phyloP scores from a whole-genome alignment of 2,888 invertebrate genomes.

The Agrochola macilenta region DNA sequence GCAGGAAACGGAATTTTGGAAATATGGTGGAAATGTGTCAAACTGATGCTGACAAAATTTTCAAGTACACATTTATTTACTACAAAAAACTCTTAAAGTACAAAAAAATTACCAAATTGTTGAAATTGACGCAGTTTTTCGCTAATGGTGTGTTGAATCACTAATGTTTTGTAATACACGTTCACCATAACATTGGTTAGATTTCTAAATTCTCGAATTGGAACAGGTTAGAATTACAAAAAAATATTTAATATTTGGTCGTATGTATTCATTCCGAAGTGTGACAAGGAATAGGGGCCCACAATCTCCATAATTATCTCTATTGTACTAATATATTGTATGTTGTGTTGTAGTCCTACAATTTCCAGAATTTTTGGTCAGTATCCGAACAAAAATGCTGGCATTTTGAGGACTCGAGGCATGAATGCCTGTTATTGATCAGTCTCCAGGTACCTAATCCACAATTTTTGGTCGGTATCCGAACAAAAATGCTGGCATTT shows the following conservation, averaged over 20 bases:
- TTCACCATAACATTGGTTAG: background rate
- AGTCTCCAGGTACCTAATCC: too few relatives aligned
- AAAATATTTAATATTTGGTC: background rate
- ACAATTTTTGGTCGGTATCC: too few relatives aligned
- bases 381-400: too few relatives aligned
- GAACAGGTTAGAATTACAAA: constrained; percentile 22
- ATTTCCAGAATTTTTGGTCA: too few relatives aligned
- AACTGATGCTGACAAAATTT: constrained; percentile 68
- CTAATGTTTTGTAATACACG: constrained; percentile 8
- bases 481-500: too few relatives aligned
- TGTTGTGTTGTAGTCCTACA: too few relatives aligned
- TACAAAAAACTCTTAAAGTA: constrained; percentile 61
- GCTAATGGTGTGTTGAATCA: constrained; percentile 51
- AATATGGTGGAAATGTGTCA: constrained; percentile 60
- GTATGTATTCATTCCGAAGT: background rate
- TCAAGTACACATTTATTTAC: constrained; percentile 64
- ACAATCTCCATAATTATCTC: background rate
- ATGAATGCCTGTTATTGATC: too few relatives aligned
- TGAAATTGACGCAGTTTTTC: constrained; percentile 58
- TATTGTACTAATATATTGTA: background rate
- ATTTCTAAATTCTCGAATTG: constrained; percentile 24
- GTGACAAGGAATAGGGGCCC: background rate
- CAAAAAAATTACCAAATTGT: constrained; percentile 68
- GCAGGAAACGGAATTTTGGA: constrained; percentile 11
- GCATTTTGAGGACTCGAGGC: too few relatives aligned